phyloP scores from a whole-genome alignment of 2,888 invertebrate species.

The Pachycephus smyrnensis region DNA sequence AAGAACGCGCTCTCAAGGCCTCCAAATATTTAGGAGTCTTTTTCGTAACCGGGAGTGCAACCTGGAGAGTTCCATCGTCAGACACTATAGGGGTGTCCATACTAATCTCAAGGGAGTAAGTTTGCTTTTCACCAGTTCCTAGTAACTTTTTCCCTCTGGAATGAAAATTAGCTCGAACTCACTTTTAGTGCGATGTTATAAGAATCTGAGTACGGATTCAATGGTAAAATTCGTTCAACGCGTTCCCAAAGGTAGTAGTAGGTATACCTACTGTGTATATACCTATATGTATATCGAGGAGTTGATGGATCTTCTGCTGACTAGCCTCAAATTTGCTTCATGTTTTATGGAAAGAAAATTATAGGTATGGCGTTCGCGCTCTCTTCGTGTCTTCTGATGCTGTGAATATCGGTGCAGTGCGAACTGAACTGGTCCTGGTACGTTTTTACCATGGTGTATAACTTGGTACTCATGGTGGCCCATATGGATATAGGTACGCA shows the following conservation, averaged over 20 bases:
- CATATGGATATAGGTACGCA: background rate
- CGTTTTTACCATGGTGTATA: background rate
- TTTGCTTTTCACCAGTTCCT: background rate
- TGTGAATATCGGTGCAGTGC: background rate
- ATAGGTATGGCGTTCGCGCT: conserved; percentile 29
- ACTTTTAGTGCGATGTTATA: background rate
- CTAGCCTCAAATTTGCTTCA: conserved; percentile 44
- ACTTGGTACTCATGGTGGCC: background rate
- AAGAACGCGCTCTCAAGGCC: background rate
- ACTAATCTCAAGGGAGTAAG: background rate
- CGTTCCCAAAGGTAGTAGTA: background rate
- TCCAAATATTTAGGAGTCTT: background rate
- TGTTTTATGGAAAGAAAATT: conserved; percentile 46
- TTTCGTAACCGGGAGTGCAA: background rate
- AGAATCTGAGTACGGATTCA: background rate
- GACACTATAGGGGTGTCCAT: background rate
- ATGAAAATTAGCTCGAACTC: too few relatives aligned
- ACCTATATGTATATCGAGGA: conserved; percentile 8
- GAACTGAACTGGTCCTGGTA: background rate
- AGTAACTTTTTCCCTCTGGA: background rate
- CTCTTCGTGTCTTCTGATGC: background rate
- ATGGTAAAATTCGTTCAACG: background rate
- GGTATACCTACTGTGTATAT: too few relatives aligned
- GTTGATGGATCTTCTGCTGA: conserved; percentile 38
- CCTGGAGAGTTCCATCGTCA: background rate